phyloP scores from a whole-genome alignment of 1,140 invertebrate genomes.

The Kradibia gibbosae region DNA sequence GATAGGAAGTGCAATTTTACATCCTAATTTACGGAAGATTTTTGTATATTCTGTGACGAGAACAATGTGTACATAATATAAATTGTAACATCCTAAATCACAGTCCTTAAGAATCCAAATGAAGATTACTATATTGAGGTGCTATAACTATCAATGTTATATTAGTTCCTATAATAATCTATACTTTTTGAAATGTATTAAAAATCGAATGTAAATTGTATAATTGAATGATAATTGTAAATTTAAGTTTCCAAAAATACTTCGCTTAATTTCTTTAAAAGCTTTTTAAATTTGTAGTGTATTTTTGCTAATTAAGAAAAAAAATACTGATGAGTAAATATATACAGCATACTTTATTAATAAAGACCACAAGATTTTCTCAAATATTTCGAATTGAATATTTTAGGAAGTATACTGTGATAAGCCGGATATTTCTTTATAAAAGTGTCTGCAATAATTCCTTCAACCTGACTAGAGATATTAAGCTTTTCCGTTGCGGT shows the following conservation, averaged over 20 bases:
- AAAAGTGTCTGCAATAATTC: background rate
- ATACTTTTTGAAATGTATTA: constrained; percentile 38
- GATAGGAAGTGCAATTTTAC: constrained; percentile 36
- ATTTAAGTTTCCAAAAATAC: constrained; percentile 4
- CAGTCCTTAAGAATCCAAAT: background rate
- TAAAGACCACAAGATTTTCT: constrained; percentile 39
- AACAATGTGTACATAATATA: constrained; percentile 40
- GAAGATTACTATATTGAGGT: constrained; percentile 28
- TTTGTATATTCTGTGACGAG: constrained; percentile 44
- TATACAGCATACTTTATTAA: constrained; percentile 11
- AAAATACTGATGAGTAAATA: background rate
- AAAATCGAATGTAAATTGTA: background rate
- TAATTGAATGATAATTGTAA: constrained; percentile 1
- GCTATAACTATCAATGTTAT: constrained; percentile 39
- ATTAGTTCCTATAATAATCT: constrained; percentile 25
- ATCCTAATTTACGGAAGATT: constrained; percentile 40
- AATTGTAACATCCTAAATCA: constrained; percentile 28
- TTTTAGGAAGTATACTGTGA: background rate
- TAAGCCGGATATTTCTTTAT: background rate
- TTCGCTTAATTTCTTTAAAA: constrained; percentile 4
- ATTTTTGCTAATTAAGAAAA: constrained; percentile 12
- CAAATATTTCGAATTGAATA: constrained; percentile 43
- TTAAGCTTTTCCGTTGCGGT: background rate
- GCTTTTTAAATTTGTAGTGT: constrained; percentile 1
- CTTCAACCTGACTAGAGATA: background rate